Base-by-base conservation (phyloP, 2,888 invertebrate species). In the Rhogogaster chlorosoma region DNA sequence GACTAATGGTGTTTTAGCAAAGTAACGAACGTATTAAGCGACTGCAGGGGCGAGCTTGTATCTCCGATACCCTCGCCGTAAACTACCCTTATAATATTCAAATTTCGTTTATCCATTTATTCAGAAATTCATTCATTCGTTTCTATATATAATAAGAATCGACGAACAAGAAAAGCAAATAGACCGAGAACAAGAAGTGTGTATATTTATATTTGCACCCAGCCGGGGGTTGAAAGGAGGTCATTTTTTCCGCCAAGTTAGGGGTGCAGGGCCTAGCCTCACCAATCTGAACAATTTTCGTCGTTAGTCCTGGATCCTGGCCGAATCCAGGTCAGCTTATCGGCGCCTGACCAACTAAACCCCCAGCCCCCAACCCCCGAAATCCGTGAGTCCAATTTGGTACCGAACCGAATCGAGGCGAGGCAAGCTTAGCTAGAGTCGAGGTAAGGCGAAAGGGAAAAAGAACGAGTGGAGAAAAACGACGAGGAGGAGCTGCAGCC, bases 291-390 rank as follows among this genome's bases (percentile, higher is more conserved):
- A 73, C 53, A 42, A 29, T 77, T 77, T 77, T 61, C 57, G 78
- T 80, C 78, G 78, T 80, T 61, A 61, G 78, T 36, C 78, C 78
- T 45, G 36, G 61, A 61, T 61, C 78, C 78, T 57, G 78, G 22
- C 7, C 78, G 78, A 80, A 80, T 57, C 57, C 61, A 80, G 78
- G 78, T 80, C 78, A 80, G 78, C 78, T 80, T 80, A 80, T 80
- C 78, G 78, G 36, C 78, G 78, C 57, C 57, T 29, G 77, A 45
- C 38, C 38, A 38, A 49, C 70, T 9, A 18, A 70, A n/a, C 32
- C n/a, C n/a, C 70, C 64, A 61, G 10, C n/a, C 12, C 45, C 73
- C 73, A 75, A 29, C 49, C 38, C 78, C 57, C 29, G 15, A 78
- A 57, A 78, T 57, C 57, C 78, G 36, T 38, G 78, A 80, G 78